Evolutionary conservation across 2,113 vertebrate species (phyloP).

Genomic region (Ceyx margarethae): DNA sequence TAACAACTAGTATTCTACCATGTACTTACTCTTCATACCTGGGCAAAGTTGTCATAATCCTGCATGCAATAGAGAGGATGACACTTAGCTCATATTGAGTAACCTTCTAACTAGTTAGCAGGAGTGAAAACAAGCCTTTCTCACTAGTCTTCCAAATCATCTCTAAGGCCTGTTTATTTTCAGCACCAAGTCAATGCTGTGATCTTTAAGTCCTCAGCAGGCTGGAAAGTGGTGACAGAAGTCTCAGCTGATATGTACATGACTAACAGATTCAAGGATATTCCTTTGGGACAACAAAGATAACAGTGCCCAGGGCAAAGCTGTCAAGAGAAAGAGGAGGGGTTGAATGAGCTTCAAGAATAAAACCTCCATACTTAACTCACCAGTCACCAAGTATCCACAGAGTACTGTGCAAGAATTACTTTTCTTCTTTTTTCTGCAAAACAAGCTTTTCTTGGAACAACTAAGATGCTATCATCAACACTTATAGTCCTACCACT

Average conservation of each 20-base stretch:
- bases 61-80: background rate
- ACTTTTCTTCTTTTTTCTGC: background rate
- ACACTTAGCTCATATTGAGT: background rate
- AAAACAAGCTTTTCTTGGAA: background rate
- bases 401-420: background rate
- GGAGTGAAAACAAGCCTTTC: background rate
- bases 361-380: background rate
- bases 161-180: background rate
- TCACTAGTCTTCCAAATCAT: background rate
- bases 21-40: background rate
- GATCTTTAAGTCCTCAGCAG: background rate
- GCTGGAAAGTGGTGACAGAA: conserved; percentile 6
- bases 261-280: conserved; percentile 18
- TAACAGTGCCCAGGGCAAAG: conserved; percentile 21
- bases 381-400: background rate
- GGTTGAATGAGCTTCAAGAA: background rate
- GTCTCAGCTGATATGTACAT: background rate
- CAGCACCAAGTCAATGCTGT: background rate
- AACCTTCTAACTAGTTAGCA: background rate
- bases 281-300: conserved; percentile 19
- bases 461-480: background rate
- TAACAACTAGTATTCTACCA: background rate
- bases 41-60: background rate
- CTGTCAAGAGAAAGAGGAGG: conserved; percentile 19
- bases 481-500: background rate